Evolutionary conservation across 1,140 invertebrate genomes (phyloP).

Genomic region (Drosophila insularis): DNA sequence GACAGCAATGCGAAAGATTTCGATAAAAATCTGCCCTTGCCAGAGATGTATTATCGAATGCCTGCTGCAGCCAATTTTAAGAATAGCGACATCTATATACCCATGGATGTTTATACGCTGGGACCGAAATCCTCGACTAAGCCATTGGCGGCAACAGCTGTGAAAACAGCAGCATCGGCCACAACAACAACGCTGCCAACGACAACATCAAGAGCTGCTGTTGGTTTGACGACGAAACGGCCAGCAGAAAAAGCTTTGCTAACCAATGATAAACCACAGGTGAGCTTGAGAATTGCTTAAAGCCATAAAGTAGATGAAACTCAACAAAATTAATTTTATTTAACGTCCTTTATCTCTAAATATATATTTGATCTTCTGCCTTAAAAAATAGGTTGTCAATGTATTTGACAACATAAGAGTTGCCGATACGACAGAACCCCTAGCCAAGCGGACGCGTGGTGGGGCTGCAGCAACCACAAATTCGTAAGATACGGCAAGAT

Average conservation of each 20-base stretch:
- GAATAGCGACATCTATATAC: constrained; percentile 77
- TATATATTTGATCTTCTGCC: neutral
- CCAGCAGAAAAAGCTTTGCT: constrained; percentile 50
- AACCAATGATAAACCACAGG: constrained; percentile 63
- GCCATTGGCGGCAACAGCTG: constrained; percentile 25
- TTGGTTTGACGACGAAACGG: constrained; percentile 49
- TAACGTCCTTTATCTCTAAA: neutral
- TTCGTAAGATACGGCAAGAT: constrained; percentile 38
- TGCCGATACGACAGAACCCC: constrained; percentile 67
- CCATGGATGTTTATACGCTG: constrained; percentile 69
- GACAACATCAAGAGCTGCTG: constrained; percentile 32
- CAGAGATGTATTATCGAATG: constrained; percentile 78
- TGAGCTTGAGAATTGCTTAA: constrained; percentile 4
- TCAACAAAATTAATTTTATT: neutral
- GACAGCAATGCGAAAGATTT: constrained; percentile 64
- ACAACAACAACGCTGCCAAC: constrained; percentile 38
- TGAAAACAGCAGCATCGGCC: constrained; percentile 16
- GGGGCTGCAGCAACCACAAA: constrained; percentile 59
- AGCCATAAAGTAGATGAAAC: neutral
- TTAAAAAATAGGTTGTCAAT: constrained; percentile 58
- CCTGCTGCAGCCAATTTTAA: constrained; percentile 61
- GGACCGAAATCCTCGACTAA: constrained; percentile 50
- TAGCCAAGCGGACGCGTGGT: constrained; percentile 65
- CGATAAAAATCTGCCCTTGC: constrained; percentile 67
- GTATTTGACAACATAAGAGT: constrained; percentile 68